Evolutionary conservation across 1,140 invertebrate genomes (phyloP).

Genomic region (Radopholus similis): DNA sequence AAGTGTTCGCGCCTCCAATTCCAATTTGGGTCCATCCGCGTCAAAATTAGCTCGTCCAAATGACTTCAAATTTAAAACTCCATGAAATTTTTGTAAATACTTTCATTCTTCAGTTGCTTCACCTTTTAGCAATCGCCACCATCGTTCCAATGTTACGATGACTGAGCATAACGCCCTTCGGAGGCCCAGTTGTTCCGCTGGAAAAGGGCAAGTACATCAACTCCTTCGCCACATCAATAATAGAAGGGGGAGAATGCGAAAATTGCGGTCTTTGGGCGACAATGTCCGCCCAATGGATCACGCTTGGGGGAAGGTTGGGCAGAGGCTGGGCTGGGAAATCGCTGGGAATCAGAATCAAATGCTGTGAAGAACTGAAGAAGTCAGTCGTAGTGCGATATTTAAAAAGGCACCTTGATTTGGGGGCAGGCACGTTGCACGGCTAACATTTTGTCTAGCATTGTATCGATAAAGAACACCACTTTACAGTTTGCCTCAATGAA

Average conservation of each 20-base stretch:
- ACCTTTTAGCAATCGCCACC: constrained; percentile 17
- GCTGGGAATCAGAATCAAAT: constrained; percentile 16
- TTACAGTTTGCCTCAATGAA: constrained; percentile 68
- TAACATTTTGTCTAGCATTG: constrained; percentile 67
- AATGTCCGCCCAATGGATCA: constrained; percentile 4
- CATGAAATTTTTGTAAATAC: neutral
- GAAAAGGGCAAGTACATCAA: constrained; percentile 32
- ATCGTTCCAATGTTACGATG: constrained; percentile 34
- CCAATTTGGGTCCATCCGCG: constrained; percentile 10
- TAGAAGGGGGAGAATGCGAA: neutral
- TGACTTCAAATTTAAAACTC: constrained; percentile 11
- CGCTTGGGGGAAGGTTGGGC: neutral
- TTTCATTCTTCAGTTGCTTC: neutral
- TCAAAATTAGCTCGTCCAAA: constrained; percentile 23
- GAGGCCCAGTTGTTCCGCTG: constrained; percentile 33
- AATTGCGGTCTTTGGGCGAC: neutral
- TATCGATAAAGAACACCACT: constrained; percentile 68
- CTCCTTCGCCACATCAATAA: constrained; percentile 28
- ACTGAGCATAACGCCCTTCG: constrained; percentile 37
- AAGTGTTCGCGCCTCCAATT: constrained; percentile 14
- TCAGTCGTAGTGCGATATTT: neutral
- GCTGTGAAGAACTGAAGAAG: neutral
- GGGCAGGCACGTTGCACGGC: constrained; percentile 42
- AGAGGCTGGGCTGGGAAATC: neutral
- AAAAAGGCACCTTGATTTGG: constrained; percentile 13